A percentile compares a stretch with the other conserved stretches of the same genome.
phyloP scores from a whole-genome alignment of 2,113 vertebrate species.

The Geothlypis trichas region DNA sequence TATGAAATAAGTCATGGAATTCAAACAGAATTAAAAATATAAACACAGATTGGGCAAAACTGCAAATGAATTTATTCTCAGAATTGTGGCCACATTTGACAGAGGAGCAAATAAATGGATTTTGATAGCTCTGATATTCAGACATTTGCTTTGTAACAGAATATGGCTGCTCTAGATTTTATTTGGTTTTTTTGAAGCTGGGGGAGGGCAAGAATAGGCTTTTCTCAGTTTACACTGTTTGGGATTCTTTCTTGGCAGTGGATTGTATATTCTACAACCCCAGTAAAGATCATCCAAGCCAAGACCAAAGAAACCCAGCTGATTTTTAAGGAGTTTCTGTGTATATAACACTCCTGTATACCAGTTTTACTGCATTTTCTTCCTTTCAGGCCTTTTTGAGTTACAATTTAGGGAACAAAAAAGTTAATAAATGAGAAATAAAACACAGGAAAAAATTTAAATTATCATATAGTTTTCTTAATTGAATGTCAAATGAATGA shows the following conservation, averaged over 20 bases:
- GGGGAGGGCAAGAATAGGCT: background rate
- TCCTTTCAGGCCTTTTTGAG: background rate
- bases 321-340: background rate
- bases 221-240: background rate
- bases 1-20: background rate
- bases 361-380: background rate
- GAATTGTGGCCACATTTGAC: background rate
- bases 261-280: background rate
- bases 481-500: background rate
- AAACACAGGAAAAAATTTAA: background rate
- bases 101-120: background rate
- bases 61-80: background rate
- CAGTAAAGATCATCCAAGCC: background rate
- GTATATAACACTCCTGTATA: background rate
- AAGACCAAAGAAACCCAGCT: background rate
- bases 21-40: background rate
- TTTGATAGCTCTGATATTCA: background rate
- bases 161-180: background rate
- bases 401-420: background rate
- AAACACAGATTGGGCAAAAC: background rate
- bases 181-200: background rate
- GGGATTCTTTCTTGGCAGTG: background rate
- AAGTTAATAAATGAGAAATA: background rate
- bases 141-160: background rate
- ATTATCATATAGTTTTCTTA: background rate